phyloP scores from a whole-genome alignment of 1,140 invertebrate species.

The Drosophila bocqueti region DNA sequence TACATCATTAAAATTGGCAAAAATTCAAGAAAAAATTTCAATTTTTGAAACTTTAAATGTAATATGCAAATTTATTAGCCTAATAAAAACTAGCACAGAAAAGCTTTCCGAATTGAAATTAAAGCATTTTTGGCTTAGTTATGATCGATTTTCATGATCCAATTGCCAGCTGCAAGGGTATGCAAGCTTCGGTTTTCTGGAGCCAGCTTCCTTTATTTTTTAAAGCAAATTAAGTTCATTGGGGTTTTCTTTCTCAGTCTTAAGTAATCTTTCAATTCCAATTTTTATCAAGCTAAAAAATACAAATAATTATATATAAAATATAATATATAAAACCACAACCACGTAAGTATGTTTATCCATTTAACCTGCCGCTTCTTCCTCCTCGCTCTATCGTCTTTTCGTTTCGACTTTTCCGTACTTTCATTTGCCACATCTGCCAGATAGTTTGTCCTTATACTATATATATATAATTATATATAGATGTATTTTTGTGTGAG shows the following conservation, averaged over 20 bases:
- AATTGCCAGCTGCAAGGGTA: too few species aligned
- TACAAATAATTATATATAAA: neutral
- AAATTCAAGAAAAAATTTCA: too few species aligned
- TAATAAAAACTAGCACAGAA: too few species aligned
- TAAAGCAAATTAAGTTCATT: neutral
- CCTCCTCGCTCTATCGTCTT: constrained; percentile 20
- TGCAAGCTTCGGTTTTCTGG: too few species aligned
- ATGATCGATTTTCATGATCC: too few species aligned
- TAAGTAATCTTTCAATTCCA: constrained; percentile 28
- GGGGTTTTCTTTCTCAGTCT: neutral
- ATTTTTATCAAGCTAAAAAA: constrained; percentile 11
- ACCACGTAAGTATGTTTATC: constrained; percentile 31
- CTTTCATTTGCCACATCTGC: constrained; percentile 35
- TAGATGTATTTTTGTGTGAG: constrained; percentile 46
- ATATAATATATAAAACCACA: neutral
- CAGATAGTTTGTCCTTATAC: constrained; percentile 23
- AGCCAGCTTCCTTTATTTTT: too few species aligned
- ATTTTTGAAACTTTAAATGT: too few species aligned
- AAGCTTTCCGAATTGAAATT: too few species aligned
- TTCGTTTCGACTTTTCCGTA: constrained; percentile 25
- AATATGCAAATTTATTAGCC: too few species aligned
- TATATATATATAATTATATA: constrained; percentile 18
- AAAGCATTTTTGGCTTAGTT: too few species aligned
- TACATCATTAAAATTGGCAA: too few species aligned
- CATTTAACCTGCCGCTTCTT: constrained; percentile 19